A percentile compares a stretch with the other conserved stretches of the same genome.
Conservation (phyloP, 2,888 invertebrate species). For the Drosophila kanekoi region DNA sequence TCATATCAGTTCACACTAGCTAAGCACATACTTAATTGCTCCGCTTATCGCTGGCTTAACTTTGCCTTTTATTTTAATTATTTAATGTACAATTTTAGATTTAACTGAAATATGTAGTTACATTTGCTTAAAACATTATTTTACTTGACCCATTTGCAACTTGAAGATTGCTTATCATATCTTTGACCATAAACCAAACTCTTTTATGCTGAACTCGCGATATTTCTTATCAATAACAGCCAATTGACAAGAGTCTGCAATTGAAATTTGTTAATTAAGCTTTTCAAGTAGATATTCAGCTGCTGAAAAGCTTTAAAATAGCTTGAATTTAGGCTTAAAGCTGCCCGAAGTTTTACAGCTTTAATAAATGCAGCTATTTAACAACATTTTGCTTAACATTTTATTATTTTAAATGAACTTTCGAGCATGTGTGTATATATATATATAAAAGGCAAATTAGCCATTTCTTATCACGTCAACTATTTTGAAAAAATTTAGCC, state of each 20-base stretch:
- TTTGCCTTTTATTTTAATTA: not conserved
- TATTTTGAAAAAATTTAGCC: not conserved
- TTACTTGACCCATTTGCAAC: slow-evolving; percentile 13
- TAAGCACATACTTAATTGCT: too few relatives aligned
- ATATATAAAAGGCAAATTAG: too few relatives aligned
- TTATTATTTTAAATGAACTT: too few relatives aligned
- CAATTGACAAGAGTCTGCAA: slow-evolving; percentile 7
- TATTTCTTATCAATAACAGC: slow-evolving; percentile 30
- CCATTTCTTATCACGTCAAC: slow-evolving; percentile 7
- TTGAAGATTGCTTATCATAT: slow-evolving; percentile 37
- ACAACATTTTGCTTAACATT: not conserved
- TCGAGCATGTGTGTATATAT: too few relatives aligned
- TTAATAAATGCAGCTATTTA: not conserved
- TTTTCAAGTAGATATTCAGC: not conserved
- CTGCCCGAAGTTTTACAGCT: not conserved
- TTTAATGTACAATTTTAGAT: not conserved
- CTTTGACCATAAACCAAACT: slow-evolving; percentile 8
- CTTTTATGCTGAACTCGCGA: slow-evolving; percentile 7
- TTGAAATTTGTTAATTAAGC: slow-evolving; percentile 1
- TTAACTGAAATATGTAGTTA: not conserved
- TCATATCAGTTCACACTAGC: too few relatives aligned
- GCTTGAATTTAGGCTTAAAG: not conserved
- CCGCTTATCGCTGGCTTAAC: not conserved
- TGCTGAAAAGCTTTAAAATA: not conserved
- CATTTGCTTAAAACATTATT: not conserved